Evolutionary conservation across 2,888 invertebrate species (phyloP).

Genomic region (Rhorus exstirpatorius): DNA sequence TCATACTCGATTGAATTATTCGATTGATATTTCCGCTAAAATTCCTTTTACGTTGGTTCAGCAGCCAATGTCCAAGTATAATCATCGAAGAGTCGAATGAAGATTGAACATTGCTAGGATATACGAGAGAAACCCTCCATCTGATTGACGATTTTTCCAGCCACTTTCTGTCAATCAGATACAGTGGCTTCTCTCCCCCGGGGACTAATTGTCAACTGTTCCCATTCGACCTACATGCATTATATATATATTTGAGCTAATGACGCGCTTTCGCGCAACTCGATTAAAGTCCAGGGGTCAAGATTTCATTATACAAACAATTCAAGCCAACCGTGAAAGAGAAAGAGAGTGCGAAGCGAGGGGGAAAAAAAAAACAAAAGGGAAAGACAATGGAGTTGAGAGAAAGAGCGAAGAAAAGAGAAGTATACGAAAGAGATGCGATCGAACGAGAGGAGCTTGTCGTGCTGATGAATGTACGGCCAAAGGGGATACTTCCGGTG

Average conservation of each 20-base stretch:
- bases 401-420: neutral
- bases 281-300: slow-evolving; percentile 39
- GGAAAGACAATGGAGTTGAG: no score
- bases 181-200: slow-evolving; percentile 70
- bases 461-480: slow-evolving; percentile 7
- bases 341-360: neutral
- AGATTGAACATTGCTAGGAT: neutral
- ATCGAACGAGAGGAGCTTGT: neutral
- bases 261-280: slow-evolving; percentile 15
- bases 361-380: neutral
- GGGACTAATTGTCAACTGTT: slow-evolving; percentile 29
- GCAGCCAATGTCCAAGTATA: neutral
- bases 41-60: no score
- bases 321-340: slow-evolving; percentile 1
- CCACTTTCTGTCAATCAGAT: slow-evolving; percentile 91
- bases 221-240: neutral
- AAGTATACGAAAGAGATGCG: neutral
- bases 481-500: slow-evolving; percentile 20
- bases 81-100: slow-evolving; percentile 31
- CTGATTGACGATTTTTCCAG: slow-evolving; percentile 91
- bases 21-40: no score
- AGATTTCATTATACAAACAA: slow-evolving; percentile 32
- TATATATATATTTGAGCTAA: slow-evolving; percentile 11
- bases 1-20: no score
- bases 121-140: slow-evolving; percentile 87